Conservation (phyloP, 2,113 vertebrate genomes). For the Mobula hypostoma region DNA sequence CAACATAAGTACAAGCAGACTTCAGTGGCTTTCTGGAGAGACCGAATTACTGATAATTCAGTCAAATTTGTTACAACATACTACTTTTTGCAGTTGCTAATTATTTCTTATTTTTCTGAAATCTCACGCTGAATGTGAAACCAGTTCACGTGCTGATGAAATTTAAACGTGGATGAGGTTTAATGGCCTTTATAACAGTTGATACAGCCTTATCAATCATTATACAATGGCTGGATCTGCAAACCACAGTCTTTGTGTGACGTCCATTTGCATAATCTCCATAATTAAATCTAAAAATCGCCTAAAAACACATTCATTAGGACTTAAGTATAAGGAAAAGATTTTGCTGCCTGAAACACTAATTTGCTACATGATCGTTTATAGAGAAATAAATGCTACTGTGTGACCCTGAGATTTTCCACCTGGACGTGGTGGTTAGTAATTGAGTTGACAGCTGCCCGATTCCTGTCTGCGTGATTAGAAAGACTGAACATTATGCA, state of each 20-base stretch:
- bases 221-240: neutral
- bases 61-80: neutral
- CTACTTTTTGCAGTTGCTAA: neutral
- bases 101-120: neutral
- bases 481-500: neutral
- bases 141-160: neutral
- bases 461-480: neutral
- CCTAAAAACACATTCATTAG: neutral
- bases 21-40: neutral
- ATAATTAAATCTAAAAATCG: neutral
- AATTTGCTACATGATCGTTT: neutral
- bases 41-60: neutral
- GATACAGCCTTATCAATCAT: neutral
- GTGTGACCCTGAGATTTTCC: neutral
- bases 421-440: neutral
- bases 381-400: neutral
- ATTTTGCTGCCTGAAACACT: neutral
- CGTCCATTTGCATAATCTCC: neutral
- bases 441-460: conserved; percentile 20
- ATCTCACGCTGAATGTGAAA: neutral
- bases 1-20: neutral
- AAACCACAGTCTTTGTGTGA: neutral
- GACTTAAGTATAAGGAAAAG: conserved; percentile 10
- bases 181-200: neutral
- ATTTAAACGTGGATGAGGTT: neutral